phyloP scores from a whole-genome alignment of 2,888 invertebrate genomes.

The Halocaridina rubra region DNA sequence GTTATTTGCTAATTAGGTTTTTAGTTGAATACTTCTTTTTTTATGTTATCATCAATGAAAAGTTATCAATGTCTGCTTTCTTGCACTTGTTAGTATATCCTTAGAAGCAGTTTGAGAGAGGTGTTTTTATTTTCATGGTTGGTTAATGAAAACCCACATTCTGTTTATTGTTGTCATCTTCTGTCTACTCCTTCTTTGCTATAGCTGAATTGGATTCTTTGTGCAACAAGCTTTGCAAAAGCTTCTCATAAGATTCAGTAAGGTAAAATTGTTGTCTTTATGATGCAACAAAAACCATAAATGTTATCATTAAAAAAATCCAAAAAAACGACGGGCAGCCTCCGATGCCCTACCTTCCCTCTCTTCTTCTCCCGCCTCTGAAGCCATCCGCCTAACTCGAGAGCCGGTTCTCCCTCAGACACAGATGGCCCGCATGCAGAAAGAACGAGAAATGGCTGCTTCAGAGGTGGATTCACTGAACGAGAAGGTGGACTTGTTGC shows the following conservation, averaged over 20 bases:
- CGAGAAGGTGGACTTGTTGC: conserved; percentile 84
- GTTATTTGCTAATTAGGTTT: background rate
- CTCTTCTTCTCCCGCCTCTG: conserved; percentile 16
- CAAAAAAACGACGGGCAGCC: conserved; percentile 23
- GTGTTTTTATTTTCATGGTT: conserved; percentile 12
- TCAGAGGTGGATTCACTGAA: conserved; percentile 85
- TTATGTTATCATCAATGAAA: background rate
- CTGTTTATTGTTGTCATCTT: background rate
- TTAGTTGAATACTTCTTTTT: background rate
- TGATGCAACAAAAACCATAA: background rate
- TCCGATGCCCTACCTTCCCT: conserved; percentile 37
- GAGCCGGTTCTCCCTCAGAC: conserved; percentile 56
- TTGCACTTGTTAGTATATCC: background rate
- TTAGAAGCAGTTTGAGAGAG: background rate
- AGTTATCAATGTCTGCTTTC: background rate
- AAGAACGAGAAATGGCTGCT: conserved; percentile 85
- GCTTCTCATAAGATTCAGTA: conserved; percentile 28
- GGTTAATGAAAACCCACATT: background rate
- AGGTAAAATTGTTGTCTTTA: conserved; percentile 24
- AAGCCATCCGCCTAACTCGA: conserved; percentile 41
- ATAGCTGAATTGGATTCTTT: conserved; percentile 44
- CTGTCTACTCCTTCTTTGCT: background rate
- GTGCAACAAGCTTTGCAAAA: conserved; percentile 43
- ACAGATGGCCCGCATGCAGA: conserved; percentile 79
- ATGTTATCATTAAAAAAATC: too few relatives aligned